Evolutionary conservation across 1,140 invertebrate species (phyloP).

Genomic region (Leptinotarsa defecta): DNA sequence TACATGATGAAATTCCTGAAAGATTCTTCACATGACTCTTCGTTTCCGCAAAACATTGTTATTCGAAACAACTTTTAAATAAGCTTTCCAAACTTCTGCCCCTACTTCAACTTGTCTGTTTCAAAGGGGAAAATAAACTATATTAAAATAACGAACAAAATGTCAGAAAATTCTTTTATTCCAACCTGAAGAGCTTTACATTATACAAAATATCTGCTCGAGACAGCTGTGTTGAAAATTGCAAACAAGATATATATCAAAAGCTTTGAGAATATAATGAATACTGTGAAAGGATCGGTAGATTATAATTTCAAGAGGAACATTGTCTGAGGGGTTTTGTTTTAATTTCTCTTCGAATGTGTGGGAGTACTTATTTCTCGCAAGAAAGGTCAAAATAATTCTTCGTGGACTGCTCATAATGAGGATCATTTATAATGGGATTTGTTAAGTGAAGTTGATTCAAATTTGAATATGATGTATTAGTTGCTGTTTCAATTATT

Average conservation of each 20-base stretch:
- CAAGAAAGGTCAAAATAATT: too few relatives aligned
- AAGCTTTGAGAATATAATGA: slow-evolving; percentile 3
- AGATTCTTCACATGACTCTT: neutral
- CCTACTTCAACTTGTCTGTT: neutral
- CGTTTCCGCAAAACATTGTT: neutral
- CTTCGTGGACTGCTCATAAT: too few relatives aligned
- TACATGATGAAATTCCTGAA: slow-evolving; percentile 11
- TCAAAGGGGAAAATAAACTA: slow-evolving; percentile 12
- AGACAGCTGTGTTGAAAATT: neutral
- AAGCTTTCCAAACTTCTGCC: slow-evolving; percentile 12
- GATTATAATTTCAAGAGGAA: neutral
- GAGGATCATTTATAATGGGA: too few relatives aligned
- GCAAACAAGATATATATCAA: neutral
- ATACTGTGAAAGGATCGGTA: neutral
- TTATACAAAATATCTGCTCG: slow-evolving; percentile 14
- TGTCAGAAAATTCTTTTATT: slow-evolving; percentile 10
- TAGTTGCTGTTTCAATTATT: too few relatives aligned
- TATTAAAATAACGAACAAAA: slow-evolving; percentile 9
- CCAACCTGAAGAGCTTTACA: slow-evolving; percentile 3
- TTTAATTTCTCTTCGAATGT: too few relatives aligned
- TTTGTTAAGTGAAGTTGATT: too few relatives aligned
- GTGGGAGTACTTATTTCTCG: too few relatives aligned
- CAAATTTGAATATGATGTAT: too few relatives aligned
- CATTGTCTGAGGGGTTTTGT: too few relatives aligned
- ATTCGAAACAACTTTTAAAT: slow-evolving; percentile 15